Base-by-base conservation (phyloP, 2,797 vertebrate species). In the Ibycter americanus region DNA sequence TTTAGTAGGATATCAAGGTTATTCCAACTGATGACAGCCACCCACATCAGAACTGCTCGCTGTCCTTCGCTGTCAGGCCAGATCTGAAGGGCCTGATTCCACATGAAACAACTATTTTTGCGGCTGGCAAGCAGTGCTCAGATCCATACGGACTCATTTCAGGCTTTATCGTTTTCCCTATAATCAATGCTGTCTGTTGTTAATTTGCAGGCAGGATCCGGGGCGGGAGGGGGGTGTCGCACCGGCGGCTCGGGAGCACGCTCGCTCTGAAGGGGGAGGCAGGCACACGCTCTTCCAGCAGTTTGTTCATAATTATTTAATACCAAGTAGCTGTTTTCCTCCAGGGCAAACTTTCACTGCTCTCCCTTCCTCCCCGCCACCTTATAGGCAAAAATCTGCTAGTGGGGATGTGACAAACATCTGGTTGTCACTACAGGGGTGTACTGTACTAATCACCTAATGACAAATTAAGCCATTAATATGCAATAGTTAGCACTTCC, bases 401-500 rank as follows among this genome's bases (percentile, higher is more conserved):
- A 5, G 2, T 27, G 11, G 38, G 18, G 27, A 85, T n/a, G 49
- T 40, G 54, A 84, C 59, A 96, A 72, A 91, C 66, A 96, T 58
- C 83, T 87, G 76, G 38, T 49, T 93, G 58, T 87, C 78, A 67
- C 47, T 63, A 68, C 38, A 11, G 66, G 72, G 54, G n/a, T 62
- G 73, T 36, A 34, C 40, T 47, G 77, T 74, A 65, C 91, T 78
- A 80, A 92, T 83, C 73, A 90, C 58, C 59, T 59, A 63, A 62
- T 92, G 90, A 97, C 55, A 95, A 97, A 96, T 95, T 78, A 89
- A 34, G 20, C 65, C 29, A 83, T 91, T 88, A 96, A 89, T 92
- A 93, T 63, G 36, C 66, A 82, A 54, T 56, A 63, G 56, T 62
- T 54, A 73, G 10, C 61, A 40, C 84, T 97, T 76, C 63, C n/a